Percentiles rank a stretch among this genome's conserved stretches.
Evolutionary conservation across 2,797 vertebrate species (phyloP).

Genomic region (Anableps anableps): DNA sequence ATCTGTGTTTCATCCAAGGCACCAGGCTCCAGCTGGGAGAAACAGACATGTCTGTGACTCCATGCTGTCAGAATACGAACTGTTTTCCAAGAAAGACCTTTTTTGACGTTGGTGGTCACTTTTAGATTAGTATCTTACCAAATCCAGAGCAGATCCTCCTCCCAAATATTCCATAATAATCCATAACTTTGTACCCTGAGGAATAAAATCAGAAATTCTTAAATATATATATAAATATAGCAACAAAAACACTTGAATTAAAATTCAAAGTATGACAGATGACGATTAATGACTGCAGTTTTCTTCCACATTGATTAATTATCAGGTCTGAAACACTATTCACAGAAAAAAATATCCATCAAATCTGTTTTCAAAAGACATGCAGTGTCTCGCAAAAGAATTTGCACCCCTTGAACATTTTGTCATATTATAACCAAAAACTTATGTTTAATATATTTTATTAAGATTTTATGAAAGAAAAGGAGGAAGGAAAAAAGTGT

Average conservation of each 20-base stretch:
- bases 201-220: conserved; percentile 42
- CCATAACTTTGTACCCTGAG: conserved; percentile 97
- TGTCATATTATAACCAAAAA: not conserved
- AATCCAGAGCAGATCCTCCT: conserved; percentile 95
- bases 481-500: not conserved
- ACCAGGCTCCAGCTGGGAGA: conserved; percentile 90
- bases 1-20: conserved; percentile 95
- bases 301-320: not conserved
- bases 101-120: not conserved
- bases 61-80: not conserved
- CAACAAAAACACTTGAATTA: not conserved
- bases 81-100: not conserved
- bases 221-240: not conserved
- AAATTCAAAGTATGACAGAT: no score
- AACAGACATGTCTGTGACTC: not conserved
- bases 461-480: not conserved
- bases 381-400: not conserved
- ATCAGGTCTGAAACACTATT: not conserved
- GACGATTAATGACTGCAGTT: not conserved
- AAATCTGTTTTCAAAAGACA: not conserved
- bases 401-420: not conserved
- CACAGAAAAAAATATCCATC: not conserved
- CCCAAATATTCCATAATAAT: conserved; percentile 99
- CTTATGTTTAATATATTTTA: not conserved
- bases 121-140: conserved; percentile 82